These are phyloP conservation scores for Corythornis madagascariensis DNA, from an alignment of 2,113 vertebrate species.

Conservation along the genomic window DNA sequence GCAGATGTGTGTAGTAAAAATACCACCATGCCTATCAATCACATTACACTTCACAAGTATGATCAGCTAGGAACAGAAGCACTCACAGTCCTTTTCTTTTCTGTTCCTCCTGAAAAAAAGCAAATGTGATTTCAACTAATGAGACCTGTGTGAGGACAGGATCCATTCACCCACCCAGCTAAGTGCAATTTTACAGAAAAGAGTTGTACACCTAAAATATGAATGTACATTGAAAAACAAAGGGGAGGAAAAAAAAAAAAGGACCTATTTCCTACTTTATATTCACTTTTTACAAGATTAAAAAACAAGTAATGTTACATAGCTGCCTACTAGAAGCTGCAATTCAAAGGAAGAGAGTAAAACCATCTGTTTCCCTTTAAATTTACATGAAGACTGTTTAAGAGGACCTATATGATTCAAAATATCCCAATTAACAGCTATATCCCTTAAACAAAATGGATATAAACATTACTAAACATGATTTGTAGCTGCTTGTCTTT, in stretches of 20 bases:
- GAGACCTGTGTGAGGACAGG: not conserved
- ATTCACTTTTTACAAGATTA: not conserved
- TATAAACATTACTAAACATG: not conserved
- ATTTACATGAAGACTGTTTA: not conserved
- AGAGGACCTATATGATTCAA: not conserved
- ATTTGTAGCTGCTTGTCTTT: not conserved
- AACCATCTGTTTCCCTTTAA: not conserved
- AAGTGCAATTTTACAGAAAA: not conserved
- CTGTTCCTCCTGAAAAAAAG: not conserved
- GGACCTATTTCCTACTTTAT: not conserved
- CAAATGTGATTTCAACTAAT: not conserved
- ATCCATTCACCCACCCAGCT: not conserved
- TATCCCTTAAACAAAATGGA: not conserved
- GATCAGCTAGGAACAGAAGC: not conserved
- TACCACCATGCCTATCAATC: not conserved
- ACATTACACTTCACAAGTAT: not conserved
- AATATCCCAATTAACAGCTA: not conserved
- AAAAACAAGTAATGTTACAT: not conserved
- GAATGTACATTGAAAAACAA: not conserved
- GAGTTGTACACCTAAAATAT: not conserved
- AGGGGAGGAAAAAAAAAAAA: not conserved
- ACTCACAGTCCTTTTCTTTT: no score
- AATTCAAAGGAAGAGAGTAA: not conserved
- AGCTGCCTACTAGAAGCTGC: not conserved
- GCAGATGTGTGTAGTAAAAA: not conserved